These are phyloP conservation scores for Rynchops niger DNA, from an alignment of 2,113 vertebrate species.

Conservation along the genomic window DNA sequence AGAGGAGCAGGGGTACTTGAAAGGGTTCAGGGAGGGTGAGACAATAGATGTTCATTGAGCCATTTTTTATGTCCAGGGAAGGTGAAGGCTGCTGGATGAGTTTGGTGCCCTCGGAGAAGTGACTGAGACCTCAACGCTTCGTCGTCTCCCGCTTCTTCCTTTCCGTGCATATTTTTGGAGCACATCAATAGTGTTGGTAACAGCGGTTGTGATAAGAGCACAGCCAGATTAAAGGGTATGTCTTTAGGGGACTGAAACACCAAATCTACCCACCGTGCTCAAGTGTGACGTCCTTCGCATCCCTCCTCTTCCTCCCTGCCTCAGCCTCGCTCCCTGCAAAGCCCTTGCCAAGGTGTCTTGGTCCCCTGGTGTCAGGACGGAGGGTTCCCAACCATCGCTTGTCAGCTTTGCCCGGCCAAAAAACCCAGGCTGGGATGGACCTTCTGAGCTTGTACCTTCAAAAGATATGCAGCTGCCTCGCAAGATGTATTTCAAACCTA, in stretches of 20 bases:
- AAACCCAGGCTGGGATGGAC: background rate
- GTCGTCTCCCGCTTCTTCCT: background rate
- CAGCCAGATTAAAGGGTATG: background rate
- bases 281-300: accelerated
- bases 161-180: background rate
- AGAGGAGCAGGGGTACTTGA: no score
- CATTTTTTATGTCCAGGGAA: background rate
- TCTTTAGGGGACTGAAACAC: background rate
- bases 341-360: background rate
- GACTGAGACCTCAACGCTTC: background rate
- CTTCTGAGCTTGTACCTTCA: background rate
- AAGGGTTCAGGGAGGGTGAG: background rate
- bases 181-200: background rate
- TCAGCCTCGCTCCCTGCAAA: background rate
- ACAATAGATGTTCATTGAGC: accelerated
- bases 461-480: background rate
- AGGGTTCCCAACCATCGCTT: background rate
- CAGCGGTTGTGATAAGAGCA: background rate
- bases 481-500: background rate
- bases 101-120: background rate
- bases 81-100: background rate
- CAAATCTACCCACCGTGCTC: background rate
- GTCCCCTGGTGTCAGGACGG: no score
- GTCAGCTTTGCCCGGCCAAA: background rate
- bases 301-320: background rate